Conservation (phyloP, 2,797 vertebrate species). For the Sebastiscus tertius region DNA sequence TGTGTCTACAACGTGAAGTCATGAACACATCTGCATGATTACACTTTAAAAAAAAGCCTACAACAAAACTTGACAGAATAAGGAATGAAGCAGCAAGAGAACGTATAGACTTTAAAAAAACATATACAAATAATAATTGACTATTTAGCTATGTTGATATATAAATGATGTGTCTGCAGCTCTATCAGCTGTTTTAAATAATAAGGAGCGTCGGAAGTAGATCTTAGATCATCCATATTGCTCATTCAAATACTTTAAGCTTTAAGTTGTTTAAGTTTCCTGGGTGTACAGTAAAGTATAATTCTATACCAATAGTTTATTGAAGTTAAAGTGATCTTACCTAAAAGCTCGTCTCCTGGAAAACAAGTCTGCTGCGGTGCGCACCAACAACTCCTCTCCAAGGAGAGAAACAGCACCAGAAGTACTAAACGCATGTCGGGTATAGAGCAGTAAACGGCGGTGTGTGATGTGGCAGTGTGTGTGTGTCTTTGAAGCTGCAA, state of each 20-base stretch:
- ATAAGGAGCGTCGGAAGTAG: neutral
- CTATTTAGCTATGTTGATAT: neutral
- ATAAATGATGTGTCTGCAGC: neutral
- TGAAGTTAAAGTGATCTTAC: conserved; percentile 77
- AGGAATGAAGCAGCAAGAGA: neutral
- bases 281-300: neutral
- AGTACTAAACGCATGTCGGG: conserved; percentile 66
- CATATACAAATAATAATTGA: neutral
- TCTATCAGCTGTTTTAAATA: neutral
- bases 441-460: neutral
- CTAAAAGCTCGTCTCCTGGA: conserved; percentile 79
- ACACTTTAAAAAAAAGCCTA: fast-evolving
- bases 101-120: neutral
- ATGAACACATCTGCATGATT: neutral
- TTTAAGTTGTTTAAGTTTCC: neutral
- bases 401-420: conserved; percentile 68
- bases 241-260: no score
- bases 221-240: neutral
- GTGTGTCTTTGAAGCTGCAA: neutral
- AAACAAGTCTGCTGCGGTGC: conserved; percentile 78
- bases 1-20: neutral
- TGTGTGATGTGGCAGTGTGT: conserved; percentile 79
- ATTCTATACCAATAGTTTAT: neutral
- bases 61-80: neutral
- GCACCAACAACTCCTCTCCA: conserved; percentile 64